Evolutionary conservation across 2,888 invertebrate species (phyloP).

Genomic region (Rhorus exstirpatorius): DNA sequence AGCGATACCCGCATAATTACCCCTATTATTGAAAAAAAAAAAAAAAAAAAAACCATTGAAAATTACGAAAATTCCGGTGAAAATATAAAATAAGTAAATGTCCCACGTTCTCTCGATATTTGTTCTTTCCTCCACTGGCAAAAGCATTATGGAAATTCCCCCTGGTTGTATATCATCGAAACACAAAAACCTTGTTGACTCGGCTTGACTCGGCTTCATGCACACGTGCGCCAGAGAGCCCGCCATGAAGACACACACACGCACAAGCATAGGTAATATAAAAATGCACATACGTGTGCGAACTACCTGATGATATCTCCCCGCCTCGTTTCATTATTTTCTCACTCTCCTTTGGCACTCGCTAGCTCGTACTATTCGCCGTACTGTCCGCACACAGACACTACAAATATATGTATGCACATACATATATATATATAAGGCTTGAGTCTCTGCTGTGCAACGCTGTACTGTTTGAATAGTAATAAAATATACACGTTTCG

Average conservation of each 20-base stretch:
- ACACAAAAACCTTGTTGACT: slow-evolving; percentile 39
- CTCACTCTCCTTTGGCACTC: slow-evolving; percentile 9
- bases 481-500: slow-evolving; percentile 37
- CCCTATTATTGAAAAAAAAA: too few relatives aligned
- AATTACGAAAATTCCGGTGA: too few relatives aligned
- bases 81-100: too few relatives aligned
- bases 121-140: too few relatives aligned
- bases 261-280: neutral
- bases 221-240: slow-evolving; percentile 35
- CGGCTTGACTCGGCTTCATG: slow-evolving; percentile 38
- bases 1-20: too few relatives aligned
- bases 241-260: neutral
- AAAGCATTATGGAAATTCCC: too few relatives aligned
- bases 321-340: slow-evolving; percentile 50
- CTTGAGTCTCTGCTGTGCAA: slow-evolving; percentile 52
- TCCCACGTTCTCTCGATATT: too few relatives aligned
- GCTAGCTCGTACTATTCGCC: neutral
- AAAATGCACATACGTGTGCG: slow-evolving; percentile 30
- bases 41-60: too few relatives aligned
- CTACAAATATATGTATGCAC: slow-evolving; percentile 1
- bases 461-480: slow-evolving; percentile 34
- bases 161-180: slow-evolving; percentile 10
- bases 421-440: slow-evolving; percentile 19
- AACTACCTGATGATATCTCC: slow-evolving; percentile 47
- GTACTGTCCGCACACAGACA: neutral